Evolutionary conservation across 2,888 invertebrate genomes (phyloP).

Genomic region (Mactromeris polynyma): DNA sequence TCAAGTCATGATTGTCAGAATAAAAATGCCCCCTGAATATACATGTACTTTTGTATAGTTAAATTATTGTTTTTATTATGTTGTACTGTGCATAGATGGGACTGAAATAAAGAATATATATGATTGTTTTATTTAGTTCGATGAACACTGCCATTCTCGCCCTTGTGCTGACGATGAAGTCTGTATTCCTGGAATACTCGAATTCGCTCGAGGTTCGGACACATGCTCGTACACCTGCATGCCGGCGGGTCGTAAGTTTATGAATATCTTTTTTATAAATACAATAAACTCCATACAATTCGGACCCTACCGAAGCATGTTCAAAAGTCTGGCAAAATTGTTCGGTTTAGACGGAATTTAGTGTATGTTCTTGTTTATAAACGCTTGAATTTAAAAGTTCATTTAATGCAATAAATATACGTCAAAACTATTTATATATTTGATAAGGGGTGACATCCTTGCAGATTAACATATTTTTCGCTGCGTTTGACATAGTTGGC

Average conservation of each 20-base stretch:
- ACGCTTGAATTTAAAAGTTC: too few species aligned
- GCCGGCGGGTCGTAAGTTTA: background rate
- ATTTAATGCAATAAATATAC: too few species aligned
- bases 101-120: background rate
- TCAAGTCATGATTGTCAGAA: background rate
- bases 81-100: background rate
- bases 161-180: constrained; percentile 21
- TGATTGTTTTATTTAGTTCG: background rate
- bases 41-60: background rate
- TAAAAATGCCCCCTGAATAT: background rate
- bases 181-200: constrained; percentile 17
- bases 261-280: background rate
- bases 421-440: too few species aligned
- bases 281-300: too few species aligned
- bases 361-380: too few species aligned
- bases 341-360: too few species aligned
- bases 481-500: too few species aligned
- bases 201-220: background rate
- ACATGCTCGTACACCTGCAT: constrained; percentile 10
- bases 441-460: too few species aligned
- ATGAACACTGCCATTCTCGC: background rate
- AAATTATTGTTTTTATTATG: background rate
- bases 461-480: too few species aligned
- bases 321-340: too few species aligned
- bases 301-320: too few species aligned